Percentiles rank a stretch among this genome's conserved stretches.
These are phyloP conservation scores for Linhomoeus sp. DNA, from an alignment of 2,888 invertebrate genomes.

Conservation along the genomic window DNA sequence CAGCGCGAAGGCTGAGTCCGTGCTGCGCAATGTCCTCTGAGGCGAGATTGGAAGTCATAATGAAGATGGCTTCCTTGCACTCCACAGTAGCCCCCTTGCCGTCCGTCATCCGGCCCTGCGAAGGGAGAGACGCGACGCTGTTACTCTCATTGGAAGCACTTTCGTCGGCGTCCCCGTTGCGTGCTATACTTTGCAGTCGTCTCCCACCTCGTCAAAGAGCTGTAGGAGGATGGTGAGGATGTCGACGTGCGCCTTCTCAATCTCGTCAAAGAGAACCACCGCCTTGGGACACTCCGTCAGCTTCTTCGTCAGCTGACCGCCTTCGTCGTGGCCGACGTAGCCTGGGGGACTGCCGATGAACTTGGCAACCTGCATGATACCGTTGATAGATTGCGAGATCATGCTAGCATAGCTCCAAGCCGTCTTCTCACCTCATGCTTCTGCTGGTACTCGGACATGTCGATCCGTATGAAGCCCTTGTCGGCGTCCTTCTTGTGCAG, in stretches of 20 bases:
- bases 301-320: slow-evolving; percentile 63
- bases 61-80: slow-evolving; percentile 74
- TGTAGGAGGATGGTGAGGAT: slow-evolving; percentile 70
- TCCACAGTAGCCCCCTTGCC: slow-evolving; percentile 72
- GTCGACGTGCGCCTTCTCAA: slow-evolving; percentile 81
- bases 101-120: slow-evolving; percentile 67
- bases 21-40: slow-evolving; percentile 69
- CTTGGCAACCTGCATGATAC: slow-evolving; percentile 60
- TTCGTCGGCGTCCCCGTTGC: no score
- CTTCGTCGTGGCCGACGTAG: slow-evolving; percentile 66
- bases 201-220: slow-evolving; percentile 77
- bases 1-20: slow-evolving; percentile 53
- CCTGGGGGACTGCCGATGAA: slow-evolving; percentile 82
- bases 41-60: slow-evolving; percentile 72
- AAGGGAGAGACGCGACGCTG: no score
- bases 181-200: no score
- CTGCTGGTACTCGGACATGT: slow-evolving; percentile 84
- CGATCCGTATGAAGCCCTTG: slow-evolving; percentile 57
- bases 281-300: slow-evolving; percentile 40
- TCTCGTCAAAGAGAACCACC: slow-evolving; percentile 75
- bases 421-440: slow-evolving; percentile 53
- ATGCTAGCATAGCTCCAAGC: no score
- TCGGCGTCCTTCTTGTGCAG: slow-evolving; percentile 58
- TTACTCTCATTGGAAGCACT: no score
- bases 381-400: no score